Percentiles rank a stretch among this genome's conserved stretches.
Evolutionary conservation across 2,888 invertebrate genomes (phyloP).

Genomic region (Caenorhabditis drosophilae): DNA sequence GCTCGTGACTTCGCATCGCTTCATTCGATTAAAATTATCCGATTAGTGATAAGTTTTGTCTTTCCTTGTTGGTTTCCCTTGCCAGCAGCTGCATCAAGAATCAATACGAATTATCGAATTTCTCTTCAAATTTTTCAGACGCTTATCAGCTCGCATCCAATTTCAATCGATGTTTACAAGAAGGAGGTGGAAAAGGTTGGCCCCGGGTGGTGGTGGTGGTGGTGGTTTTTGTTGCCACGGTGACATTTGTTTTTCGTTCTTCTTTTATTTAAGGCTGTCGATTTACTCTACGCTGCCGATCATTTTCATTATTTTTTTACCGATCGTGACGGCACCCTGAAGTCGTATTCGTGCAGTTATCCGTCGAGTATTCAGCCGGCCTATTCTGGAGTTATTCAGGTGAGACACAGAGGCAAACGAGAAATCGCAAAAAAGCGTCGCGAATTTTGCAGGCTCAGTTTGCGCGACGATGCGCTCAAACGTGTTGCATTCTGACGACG

Average conservation of each 20-base stretch:
- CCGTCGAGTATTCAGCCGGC: conserved; percentile 68
- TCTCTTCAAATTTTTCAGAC: conserved; percentile 25
- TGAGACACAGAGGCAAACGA: background rate
- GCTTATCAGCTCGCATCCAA: conserved; percentile 46
- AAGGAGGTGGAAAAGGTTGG: conserved; percentile 45
- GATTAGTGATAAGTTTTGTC: too few relatives aligned
- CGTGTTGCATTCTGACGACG: conserved; percentile 67
- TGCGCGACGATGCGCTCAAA: conserved; percentile 68
- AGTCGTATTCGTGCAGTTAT: conserved; percentile 68
- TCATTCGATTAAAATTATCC: too few relatives aligned
- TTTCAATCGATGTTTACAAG: conserved; percentile 43
- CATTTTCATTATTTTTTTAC: conserved; percentile 69
- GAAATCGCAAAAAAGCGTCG: background rate
- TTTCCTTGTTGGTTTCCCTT: background rate
- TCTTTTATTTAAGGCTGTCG: conserved; percentile 45
- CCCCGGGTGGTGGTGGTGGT: too few relatives aligned
- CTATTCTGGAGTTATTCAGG: conserved; percentile 69
- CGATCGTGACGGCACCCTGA: conserved; percentile 67
- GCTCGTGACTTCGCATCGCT: too few relatives aligned
- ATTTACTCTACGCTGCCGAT: conserved; percentile 62
- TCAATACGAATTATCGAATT: background rate
- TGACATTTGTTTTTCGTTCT: background rate
- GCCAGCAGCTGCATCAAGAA: too few relatives aligned
- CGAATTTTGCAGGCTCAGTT: conserved; percentile 62
- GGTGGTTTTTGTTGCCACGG: too few relatives aligned